Percentiles rank a stretch among this genome's conserved stretches.
Conservation (phyloP, 2,113 vertebrate species). For the Zapornia atra region DNA sequence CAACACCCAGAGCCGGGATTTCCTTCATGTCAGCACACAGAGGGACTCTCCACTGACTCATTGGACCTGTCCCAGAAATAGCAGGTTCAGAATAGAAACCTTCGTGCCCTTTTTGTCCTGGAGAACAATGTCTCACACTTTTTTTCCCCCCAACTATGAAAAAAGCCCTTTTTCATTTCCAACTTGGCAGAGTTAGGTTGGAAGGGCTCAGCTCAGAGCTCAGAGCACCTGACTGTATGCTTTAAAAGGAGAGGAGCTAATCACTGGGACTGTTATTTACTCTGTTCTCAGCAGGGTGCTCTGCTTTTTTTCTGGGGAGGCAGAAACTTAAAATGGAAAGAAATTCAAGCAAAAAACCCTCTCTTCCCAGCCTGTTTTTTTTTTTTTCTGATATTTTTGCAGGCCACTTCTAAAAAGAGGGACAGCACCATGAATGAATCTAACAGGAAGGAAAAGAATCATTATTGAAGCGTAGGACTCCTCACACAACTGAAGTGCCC, state of each 20-base stretch:
- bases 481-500: background rate
- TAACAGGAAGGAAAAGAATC: background rate
- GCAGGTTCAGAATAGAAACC: constrained; percentile 33
- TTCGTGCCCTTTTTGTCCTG: background rate
- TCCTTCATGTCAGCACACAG: background rate
- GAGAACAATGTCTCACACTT: constrained; percentile 1
- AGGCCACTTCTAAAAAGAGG: background rate
- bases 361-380: background rate
- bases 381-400: background rate
- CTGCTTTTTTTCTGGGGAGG: background rate
- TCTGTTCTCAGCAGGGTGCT: background rate
- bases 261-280: background rate
- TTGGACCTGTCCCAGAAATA: constrained; percentile 32
- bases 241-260: background rate
- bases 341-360: background rate
- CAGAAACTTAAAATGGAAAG: background rate
- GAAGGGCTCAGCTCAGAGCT: background rate
- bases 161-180: background rate
- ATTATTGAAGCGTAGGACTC: background rate
- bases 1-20: background rate
- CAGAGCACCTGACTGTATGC: background rate
- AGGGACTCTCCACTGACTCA: constrained; percentile 13
- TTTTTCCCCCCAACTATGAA: background rate
- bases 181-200: constrained; percentile 8
- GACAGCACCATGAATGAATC: background rate